Evolutionary conservation across 2,797 vertebrate species (phyloP).

Genomic region (Galagoides demidoff): DNA sequence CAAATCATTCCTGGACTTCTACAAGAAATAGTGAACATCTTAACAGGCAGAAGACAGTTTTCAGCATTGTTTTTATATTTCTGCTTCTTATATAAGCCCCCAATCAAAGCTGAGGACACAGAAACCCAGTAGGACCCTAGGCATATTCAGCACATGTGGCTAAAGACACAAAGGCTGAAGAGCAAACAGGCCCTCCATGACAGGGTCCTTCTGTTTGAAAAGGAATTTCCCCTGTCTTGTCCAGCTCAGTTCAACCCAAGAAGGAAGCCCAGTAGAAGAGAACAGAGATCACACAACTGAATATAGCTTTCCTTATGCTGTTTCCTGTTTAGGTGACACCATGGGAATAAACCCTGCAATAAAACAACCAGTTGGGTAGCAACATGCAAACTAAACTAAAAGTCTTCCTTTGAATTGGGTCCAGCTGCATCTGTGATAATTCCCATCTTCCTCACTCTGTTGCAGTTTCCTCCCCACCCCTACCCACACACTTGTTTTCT

Average conservation of each 20-base stretch:
- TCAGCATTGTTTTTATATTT: not conserved
- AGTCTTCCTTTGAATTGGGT: not conserved
- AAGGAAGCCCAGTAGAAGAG: not conserved
- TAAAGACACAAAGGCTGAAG: not conserved
- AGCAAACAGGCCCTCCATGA: not conserved
- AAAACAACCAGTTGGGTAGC: not conserved
- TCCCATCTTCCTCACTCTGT: not conserved
- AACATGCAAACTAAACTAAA: not conserved
- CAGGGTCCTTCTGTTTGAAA: not conserved
- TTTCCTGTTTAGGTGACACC: not conserved
- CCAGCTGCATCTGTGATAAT: not conserved
- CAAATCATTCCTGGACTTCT: not conserved
- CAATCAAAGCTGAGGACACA: not conserved
- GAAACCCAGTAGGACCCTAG: not conserved
- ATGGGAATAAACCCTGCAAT: not conserved
- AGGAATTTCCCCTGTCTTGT: not conserved
- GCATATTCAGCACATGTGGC: too few relatives aligned
- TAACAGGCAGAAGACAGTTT: not conserved
- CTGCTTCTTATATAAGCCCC: not conserved
- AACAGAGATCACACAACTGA: not conserved
- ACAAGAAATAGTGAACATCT: not conserved
- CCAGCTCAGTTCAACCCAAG: not conserved
- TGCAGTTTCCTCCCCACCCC: not conserved
- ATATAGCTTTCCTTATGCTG: not conserved
- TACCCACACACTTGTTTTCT: not conserved